Conservation (phyloP, 2,888 invertebrate species). For the Pollenia griseotomentosa region DNA sequence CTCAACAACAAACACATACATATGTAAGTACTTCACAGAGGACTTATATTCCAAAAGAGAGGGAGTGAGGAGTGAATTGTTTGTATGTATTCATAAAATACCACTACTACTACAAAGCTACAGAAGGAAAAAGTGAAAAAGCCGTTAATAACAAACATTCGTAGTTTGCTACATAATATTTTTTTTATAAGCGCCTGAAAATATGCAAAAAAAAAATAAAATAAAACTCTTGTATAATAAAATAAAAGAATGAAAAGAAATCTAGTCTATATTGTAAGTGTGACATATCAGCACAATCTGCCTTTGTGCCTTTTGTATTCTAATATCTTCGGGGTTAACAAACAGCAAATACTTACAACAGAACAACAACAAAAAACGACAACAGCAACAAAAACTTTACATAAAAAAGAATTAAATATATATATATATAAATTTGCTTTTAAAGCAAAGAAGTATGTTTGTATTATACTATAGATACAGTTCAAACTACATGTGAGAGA, state of each 20-base stretch:
- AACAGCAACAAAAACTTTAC: background rate
- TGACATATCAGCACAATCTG: slow-evolving; percentile 70
- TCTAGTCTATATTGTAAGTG: slow-evolving; percentile 59
- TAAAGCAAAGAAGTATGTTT: background rate
- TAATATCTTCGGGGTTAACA: slow-evolving; percentile 70
- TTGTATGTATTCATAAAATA: background rate
- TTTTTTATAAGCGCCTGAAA: slow-evolving; percentile 19
- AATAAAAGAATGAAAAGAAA: slow-evolving; percentile 21
- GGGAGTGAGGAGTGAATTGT: background rate
- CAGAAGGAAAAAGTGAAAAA: background rate
- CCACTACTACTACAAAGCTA: background rate
- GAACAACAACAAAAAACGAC: slow-evolving; percentile 4
- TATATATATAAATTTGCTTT: slow-evolving; percentile 43
- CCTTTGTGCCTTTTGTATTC: slow-evolving; percentile 63
- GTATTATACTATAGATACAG: background rate
- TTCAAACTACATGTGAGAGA: background rate
- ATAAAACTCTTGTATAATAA: background rate
- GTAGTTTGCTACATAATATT: slow-evolving; percentile 10
- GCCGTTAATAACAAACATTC: background rate
- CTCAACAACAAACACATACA: background rate
- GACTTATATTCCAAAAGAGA: background rate
- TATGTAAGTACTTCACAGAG: no score
- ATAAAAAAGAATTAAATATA: slow-evolving; percentile 16
- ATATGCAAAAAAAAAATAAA: background rate
- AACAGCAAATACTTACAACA: slow-evolving; percentile 58